Evolutionary conservation across 1,140 invertebrate genomes (phyloP), one percentile per base, ranked within the genome.

Genomic region (Aphidius gifuensis): DNA sequence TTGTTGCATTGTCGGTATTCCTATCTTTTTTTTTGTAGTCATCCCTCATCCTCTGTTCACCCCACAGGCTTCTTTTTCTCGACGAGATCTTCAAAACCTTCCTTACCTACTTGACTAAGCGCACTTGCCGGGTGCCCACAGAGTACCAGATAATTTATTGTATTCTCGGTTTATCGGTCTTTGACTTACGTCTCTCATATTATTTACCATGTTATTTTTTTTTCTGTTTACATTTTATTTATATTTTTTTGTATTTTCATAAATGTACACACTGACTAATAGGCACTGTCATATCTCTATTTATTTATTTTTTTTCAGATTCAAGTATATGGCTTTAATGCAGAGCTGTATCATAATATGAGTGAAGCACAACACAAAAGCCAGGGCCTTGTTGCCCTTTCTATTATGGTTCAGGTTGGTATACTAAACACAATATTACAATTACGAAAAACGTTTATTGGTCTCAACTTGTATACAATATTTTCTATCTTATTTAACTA

Each of bases 271-370:
- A 32, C 23, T 32, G 23, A 32, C 23, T 32, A 3, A 3, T 32
- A 32, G 23, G 23, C 23, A 32, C 23, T 32, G 23, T 1, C 16
- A 16, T 16, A 32, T 32, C 23, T 16, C 16, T 16, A 16, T 16
- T 16, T 16, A 16, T 16, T 32, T n/a, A n/a, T 32, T 32, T 32
- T 61, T 40, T 32, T 62, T 86, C 85, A 97, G 94, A 91, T 97
- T 69, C 95, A 98, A 82, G 83, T 98, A 45, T 94, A 96, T 70
- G 96, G 94, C 4, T 98, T 93, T 83, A 98, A 98, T 77, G 91
- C 93, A 63, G 93, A 98, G 77, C 83, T 98, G n/a, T 98, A 97
- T 82, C 91, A 92, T 73, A 97, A 97, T 78, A 94, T 97, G 87
- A 91, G 92, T 40, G 92, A 97, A 81, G 96, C 96, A 23, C 90